Evolutionary conservation across 1,140 invertebrate genomes (phyloP), one percentile per base, ranked within the genome.

Genomic region (Drosophila parabipectinata): DNA sequence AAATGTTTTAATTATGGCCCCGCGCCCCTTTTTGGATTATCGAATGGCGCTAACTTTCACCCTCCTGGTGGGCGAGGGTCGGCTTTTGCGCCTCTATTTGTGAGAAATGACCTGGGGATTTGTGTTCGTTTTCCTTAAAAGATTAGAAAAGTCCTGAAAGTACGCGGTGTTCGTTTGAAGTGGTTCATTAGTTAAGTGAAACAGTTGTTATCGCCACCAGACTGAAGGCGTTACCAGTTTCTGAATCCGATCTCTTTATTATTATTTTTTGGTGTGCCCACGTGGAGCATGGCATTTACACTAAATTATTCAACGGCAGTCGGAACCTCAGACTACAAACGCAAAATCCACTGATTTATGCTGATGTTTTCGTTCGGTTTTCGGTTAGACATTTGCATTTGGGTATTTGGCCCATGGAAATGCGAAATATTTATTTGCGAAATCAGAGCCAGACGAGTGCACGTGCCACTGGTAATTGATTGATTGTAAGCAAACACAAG

Each of bases 381-480:
- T 44, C 52, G 59, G 61, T 45, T 61, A 41, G 50, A 39, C 60
- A 82, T 83, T 77, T 79, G 80, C 72, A 84, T 79, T 72, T 64
- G 54, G 64, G 80, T 67, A 84, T 79, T 72, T 64, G 54, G 64
- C 45, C 52, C 37, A 52, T 41, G 52, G 51, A 58, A 61, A 56
- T 55, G 56, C 66, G 21, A 62, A 85, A 84, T 81, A 77, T 84
- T 77, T 84, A 71, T 78, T 63, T 57, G 30, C n/a, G 45, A 77
- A 67, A 76, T 77, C 55, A 74, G 58, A 50, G 39, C 37, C 63
- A 69, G 68, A 77, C 53, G 59, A 69, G 52, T 60, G 63, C 71
- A 77, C 79, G 75, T 88, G 82, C 69, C 72, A 69, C 32, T 32
- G 64, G 63, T 71, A 71, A 71, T 71, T 71, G 67, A 71, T 71